phyloP scores from a whole-genome alignment of 35 echinoderm and acorn worm genomes.

The Patiria miniata region DNA sequence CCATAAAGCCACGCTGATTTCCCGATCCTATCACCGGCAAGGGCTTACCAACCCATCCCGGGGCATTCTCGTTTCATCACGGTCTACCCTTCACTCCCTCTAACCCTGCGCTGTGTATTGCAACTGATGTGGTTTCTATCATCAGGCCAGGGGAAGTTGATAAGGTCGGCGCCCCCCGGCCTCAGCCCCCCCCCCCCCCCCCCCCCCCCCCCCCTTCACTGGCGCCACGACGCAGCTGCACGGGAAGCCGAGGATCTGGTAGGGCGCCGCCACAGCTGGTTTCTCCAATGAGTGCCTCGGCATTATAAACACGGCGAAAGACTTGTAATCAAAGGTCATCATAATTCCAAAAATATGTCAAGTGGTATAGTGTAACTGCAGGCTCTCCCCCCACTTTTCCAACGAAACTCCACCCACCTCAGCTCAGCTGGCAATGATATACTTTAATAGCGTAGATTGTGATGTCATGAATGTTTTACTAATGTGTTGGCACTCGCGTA shows the following conservation, averaged over 20 bases:
- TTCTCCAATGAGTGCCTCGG: background rate
- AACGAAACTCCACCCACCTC: no score
- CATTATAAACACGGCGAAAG: slow-evolving; percentile 4
- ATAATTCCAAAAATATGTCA: no score
- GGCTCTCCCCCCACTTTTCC: no score
- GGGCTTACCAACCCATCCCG: background rate
- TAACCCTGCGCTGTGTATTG: background rate
- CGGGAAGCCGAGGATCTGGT: background rate
- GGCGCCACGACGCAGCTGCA: slow-evolving; percentile 11
- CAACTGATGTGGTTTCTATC: slow-evolving; percentile 6
- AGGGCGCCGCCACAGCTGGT: slow-evolving; percentile 24
- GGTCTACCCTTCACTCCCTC: background rate
- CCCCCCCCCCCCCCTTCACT: background rate
- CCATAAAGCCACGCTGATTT: no score
- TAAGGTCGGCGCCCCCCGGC: slow-evolving; percentile 11
- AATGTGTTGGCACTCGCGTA: no score
- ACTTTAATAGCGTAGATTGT: no score
- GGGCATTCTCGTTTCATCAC: slow-evolving; percentile 25
- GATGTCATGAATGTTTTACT: no score
- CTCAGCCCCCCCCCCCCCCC: background rate
- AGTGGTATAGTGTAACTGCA: no score
- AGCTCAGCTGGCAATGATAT: no score
- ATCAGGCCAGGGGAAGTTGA: background rate
- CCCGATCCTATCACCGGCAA: no score
- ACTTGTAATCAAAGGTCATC: background rate